These are phyloP conservation scores for Oreochromis aureus DNA, from an alignment of 2,113 vertebrate genomes.

Conservation along the genomic window DNA sequence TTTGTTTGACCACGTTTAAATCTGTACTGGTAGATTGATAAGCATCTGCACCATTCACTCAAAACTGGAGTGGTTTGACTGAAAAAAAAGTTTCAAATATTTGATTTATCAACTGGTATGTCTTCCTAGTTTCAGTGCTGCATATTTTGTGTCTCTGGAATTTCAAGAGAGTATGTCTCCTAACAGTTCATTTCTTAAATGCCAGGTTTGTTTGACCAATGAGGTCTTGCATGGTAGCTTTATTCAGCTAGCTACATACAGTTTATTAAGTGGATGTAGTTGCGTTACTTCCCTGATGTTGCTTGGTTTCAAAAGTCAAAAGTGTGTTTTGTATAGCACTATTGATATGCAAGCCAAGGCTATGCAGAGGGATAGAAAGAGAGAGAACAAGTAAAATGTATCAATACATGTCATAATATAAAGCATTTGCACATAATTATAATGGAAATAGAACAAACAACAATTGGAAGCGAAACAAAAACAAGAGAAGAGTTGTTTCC, in stretches of 20 bases:
- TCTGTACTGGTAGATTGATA: not conserved
- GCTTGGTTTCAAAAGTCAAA: not conserved
- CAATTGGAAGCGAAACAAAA: not conserved
- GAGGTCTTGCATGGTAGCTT: not conserved
- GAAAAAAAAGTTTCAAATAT: not conserved
- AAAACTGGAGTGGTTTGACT: not conserved
- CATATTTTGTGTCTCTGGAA: not conserved
- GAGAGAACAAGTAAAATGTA: not conserved
- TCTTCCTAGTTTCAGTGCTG: not conserved
- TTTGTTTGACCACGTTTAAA: not conserved
- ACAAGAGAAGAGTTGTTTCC: not conserved
- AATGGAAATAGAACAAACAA: not conserved
- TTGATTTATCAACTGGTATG: not conserved
- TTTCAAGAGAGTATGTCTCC: not conserved
- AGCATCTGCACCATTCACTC: not conserved
- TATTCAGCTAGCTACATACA: not conserved
- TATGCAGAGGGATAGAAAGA: not conserved
- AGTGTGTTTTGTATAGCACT: not conserved
- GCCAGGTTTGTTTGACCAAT: not conserved
- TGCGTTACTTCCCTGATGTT: not conserved
- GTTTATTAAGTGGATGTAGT: not conserved
- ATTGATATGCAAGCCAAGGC: not conserved
- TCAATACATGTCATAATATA: not conserved
- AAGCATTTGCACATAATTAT: not conserved
- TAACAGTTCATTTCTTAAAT: not conserved